Evolutionary conservation across 1,140 invertebrate species (phyloP), one percentile per base, ranked within the genome.

Genomic region (Calliphora vicina): DNA sequence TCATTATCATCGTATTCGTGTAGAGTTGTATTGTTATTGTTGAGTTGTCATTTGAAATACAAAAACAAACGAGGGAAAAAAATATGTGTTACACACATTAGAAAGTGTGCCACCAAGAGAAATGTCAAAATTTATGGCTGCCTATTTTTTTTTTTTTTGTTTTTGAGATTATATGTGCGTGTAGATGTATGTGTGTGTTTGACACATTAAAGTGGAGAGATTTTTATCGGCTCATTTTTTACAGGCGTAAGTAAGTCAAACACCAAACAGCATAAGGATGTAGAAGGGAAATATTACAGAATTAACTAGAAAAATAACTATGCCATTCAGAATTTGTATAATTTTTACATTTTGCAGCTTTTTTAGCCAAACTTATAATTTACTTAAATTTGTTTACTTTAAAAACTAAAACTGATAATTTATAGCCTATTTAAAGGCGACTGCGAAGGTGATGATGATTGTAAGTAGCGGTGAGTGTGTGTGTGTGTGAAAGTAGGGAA

Each of bases 31-130:
- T 67, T 67, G 61, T 67, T 67, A 67, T 67, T 67, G 61, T 67
- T 67, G 61, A 23, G 25, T 23, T 67, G 61, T 23, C 61, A 67
- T 67, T 23, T 67, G 23, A 20, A 57, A 57, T n/a, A 57, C 45
- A 57, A n/a, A 57, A 57, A 57, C 45, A n/a, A 35, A 35, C 45
- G 0, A n/a, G n/a, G 50, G 50, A n/a, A 57, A n/a, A n/a, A 23
- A 23, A 67, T 67, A 25, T 67, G 20, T 67, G 61, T 67, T 67
- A 67, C 50, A 57, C 50, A 57, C 61, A 67, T 67, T 67, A 20
- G 61, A 67, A 67, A 67, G 61, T 67, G 61, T 67, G 61, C 61
- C 61, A 67, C 61, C n/a, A 67, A 67, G 61, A 23, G 61, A 67
- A 67, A 20, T 67, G 61, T 67, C 61, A 67, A 25, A 67, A 67